Conservation (phyloP, 1,140 invertebrate species). For the Aphidius gifuensis region DNA sequence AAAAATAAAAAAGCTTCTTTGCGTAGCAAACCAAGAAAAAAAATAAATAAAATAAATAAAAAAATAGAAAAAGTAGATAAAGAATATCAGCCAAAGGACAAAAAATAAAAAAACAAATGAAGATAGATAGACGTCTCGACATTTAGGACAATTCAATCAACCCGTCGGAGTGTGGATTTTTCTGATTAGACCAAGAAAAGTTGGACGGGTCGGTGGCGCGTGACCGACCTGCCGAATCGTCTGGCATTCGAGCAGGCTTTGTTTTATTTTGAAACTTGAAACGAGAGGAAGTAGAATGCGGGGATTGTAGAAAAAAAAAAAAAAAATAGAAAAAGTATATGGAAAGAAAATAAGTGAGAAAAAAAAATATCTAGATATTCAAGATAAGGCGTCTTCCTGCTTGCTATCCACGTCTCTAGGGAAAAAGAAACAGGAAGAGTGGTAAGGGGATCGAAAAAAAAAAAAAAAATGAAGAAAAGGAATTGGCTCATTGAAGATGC, state of each 20-base stretch:
- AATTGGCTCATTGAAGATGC: not conserved
- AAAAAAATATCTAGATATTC: not conserved
- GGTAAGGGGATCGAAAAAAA: conserved; percentile 1
- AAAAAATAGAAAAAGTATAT: not conserved
- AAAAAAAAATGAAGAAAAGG: not conserved
- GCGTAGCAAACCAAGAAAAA: no score
- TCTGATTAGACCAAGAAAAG: conserved; percentile 47
- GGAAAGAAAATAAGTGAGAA: conserved; percentile 1
- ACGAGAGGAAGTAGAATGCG: conserved; percentile 10
- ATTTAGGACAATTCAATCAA: conserved; percentile 43
- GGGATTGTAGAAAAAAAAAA: conserved; percentile 2
- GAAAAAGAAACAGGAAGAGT: not conserved
- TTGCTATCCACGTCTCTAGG: not conserved
- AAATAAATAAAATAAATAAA: no score
- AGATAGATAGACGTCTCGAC: conserved; percentile 8
- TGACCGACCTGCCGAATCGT: conserved; percentile 45
- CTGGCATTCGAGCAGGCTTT: conserved; percentile 19
- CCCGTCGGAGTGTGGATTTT: conserved; percentile 46
- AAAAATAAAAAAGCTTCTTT: no score
- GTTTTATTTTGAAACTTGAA: conserved; percentile 27
- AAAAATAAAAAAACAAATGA: not conserved
- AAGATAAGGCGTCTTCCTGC: no score
- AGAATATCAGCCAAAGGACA: no score
- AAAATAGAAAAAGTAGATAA: no score
- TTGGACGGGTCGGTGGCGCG: conserved; percentile 42